Percentiles rank a stretch among this genome's conserved stretches.
These are phyloP conservation scores for Euspilapteryx auroguttella DNA, from an alignment of 2,888 invertebrate species.

Conservation along the genomic window DNA sequence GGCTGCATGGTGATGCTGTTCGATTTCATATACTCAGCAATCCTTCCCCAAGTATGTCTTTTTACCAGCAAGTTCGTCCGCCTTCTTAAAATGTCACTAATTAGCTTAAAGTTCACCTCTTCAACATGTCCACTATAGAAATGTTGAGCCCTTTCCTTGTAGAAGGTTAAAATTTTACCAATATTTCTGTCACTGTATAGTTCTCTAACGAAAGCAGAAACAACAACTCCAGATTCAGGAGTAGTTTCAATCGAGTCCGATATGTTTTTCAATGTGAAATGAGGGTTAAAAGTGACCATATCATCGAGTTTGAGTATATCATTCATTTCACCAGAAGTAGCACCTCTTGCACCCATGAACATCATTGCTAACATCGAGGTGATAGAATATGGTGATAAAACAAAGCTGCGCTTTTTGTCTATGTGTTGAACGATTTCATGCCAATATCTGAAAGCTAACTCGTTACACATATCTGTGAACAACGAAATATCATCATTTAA, in stretches of 20 bases:
- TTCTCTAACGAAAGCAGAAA: slow-evolving; percentile 80
- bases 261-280: slow-evolving; percentile 82
- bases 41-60: slow-evolving; percentile 75
- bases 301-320: slow-evolving; percentile 82
- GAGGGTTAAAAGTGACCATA: slow-evolving; percentile 89
- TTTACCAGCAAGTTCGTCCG: slow-evolving; percentile 80
- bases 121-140: slow-evolving; percentile 87
- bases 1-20: slow-evolving; percentile 72
- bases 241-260: slow-evolving; percentile 76
- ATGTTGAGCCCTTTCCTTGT: slow-evolving; percentile 84
- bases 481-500: slow-evolving; percentile 76
- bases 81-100: slow-evolving; percentile 80
- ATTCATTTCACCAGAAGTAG: slow-evolving; percentile 90
- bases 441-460: slow-evolving; percentile 85
- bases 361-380: slow-evolving; percentile 89
- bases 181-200: slow-evolving; percentile 81
- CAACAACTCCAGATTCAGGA: slow-evolving; percentile 71
- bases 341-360: slow-evolving; percentile 82
- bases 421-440: slow-evolving; percentile 69
- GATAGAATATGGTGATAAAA: slow-evolving; percentile 82
- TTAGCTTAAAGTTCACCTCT: slow-evolving; percentile 80
- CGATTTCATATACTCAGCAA: slow-evolving; percentile 74
- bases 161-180: slow-evolving; percentile 81
- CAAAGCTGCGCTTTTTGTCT: slow-evolving; percentile 75
- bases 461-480: slow-evolving; percentile 81